Conservation (phyloP, 2,888 invertebrate genomes). For the Acrocyrtus sp. region DNA sequence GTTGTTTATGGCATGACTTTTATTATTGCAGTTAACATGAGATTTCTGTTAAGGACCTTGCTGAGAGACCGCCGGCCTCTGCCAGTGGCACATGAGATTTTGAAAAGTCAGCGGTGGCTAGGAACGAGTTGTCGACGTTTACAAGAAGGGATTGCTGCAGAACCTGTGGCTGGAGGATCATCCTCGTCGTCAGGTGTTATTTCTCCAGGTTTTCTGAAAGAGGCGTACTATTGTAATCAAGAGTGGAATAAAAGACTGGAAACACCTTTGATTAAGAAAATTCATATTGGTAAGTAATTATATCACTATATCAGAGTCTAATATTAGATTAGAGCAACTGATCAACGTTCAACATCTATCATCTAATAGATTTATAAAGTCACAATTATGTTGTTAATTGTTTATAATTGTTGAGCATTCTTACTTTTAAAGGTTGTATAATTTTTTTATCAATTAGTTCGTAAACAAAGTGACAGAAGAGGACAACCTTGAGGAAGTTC, state of each 20-base stretch:
- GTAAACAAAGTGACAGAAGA: conserved; percentile 74
- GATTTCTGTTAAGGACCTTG: too few species aligned
- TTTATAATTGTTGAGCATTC: too few species aligned
- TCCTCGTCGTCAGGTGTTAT: not conserved
- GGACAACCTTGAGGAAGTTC: conserved; percentile 75
- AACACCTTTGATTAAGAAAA: conserved; percentile 72
- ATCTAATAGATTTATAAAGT: too few species aligned
- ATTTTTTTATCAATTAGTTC: too few species aligned
- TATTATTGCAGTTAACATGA: too few species aligned
- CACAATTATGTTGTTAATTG: too few species aligned
- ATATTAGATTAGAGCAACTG: too few species aligned
- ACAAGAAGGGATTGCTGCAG: not conserved
- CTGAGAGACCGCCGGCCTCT: too few species aligned
- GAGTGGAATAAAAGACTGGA: conserved; percentile 76
- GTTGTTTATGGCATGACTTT: too few species aligned
- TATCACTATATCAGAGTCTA: not conserved
- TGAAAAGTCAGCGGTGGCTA: conserved; percentile 6
- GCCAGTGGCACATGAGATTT: too few species aligned
- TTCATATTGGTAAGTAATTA: conserved; percentile 69
- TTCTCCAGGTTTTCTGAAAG: conserved; percentile 71
- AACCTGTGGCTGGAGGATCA: not conserved
- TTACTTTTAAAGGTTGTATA: too few species aligned
- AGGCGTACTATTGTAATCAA: conserved; percentile 77
- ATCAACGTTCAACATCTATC: too few species aligned
- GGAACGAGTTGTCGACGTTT: conserved; percentile 8